A percentile compares a stretch with the other conserved stretches of the same genome.
Conservation (phyloP, 2,797 vertebrate species). For the Pantherophis vulpinus region DNA sequence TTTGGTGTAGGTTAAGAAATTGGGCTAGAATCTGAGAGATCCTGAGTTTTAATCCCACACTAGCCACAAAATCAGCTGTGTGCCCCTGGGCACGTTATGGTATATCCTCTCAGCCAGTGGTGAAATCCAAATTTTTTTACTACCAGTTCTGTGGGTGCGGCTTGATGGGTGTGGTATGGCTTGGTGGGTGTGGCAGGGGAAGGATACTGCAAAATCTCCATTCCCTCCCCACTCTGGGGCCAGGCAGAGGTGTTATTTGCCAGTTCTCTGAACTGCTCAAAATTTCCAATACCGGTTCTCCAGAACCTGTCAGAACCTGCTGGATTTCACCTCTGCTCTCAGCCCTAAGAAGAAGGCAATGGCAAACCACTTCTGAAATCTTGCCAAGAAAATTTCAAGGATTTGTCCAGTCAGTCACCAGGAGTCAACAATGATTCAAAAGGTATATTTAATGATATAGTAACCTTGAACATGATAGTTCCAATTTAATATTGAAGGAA, state of each 20-base stretch:
- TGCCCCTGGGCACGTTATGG: neutral
- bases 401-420: too few species aligned
- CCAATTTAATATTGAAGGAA: neutral
- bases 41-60: neutral
- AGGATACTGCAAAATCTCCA: too few species aligned
- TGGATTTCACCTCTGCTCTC: neutral
- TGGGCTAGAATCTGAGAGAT: neutral
- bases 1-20: neutral
- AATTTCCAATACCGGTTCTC: too few species aligned
- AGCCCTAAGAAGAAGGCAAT: neutral
- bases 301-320: too few species aligned
- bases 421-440: neutral
- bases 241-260: too few species aligned
- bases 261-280: too few species aligned
- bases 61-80: neutral
- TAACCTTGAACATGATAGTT: neutral
- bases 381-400: neutral
- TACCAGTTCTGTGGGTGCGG: too few species aligned
- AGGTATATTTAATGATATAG: neutral
- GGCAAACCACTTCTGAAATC: neutral
- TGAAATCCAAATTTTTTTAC: too few species aligned
- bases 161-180: too few species aligned
- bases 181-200: too few species aligned
- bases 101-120: neutral
- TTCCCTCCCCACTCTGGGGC: too few species aligned